Base-by-base conservation (phyloP, 2,888 invertebrate species). In the Clitarchus hookeri region DNA sequence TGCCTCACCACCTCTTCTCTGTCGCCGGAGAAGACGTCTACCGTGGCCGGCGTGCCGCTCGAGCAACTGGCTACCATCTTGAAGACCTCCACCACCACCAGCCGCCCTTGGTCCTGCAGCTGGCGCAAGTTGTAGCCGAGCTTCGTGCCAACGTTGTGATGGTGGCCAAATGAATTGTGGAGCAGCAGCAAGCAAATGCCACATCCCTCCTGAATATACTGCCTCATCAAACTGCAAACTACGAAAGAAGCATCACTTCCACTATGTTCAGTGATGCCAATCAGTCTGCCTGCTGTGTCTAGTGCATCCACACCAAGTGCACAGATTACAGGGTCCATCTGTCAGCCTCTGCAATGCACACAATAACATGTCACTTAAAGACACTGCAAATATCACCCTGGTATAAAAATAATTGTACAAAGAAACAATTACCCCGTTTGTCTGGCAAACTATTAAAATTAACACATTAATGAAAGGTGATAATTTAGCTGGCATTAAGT, bases 231-330 rank as follows among this genome's bases (percentile, higher is more conserved):
- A 89, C 95, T 94, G 90, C 94, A 95, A 78, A 95, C 92, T 85
- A 96, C 91, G 90, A 96, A 97, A 90, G 95, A 95, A 86, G 95
- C 95, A 90, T 96, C 96, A 89, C 95, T 94, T 84, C 94, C 93
- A 87, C 94, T 94, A 84, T 94, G 93, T 91, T 97, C 96, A 90
- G 94, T 95, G 53, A 96, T 93, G 85, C 95, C 92, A 87, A 96
- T 93, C 79, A 95, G 92, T 91, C 93, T 93, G 86, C 92, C 93
- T 48, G 92, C 90, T 84, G 92, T 91, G 87, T 94, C 91, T 84
- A 93, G 92, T 89, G 93, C 93, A 89, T 95, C 95, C 88, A 96
- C 92, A 84, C 95, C 94, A 86, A 96, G 93, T 85, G 94, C 93
- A 86, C 94, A 36, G 36, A 36, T 36, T 85, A 96, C 92, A 88